Evolutionary conservation across 2,113 vertebrate genomes (phyloP).

Genomic region (Grammomys surdaster): DNA sequence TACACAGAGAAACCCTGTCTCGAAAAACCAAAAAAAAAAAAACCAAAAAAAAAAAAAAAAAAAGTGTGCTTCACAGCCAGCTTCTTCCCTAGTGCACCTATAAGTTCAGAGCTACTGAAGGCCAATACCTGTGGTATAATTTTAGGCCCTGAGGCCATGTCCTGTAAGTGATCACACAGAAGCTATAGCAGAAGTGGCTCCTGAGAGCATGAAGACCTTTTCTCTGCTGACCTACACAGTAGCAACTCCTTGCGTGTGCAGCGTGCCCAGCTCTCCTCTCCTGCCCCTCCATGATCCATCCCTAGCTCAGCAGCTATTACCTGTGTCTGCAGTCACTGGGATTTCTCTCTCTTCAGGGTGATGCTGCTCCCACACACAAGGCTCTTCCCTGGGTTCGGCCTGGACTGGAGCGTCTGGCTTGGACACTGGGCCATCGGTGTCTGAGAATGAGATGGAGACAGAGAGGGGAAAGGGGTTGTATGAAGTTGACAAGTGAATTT

Average conservation of each 20-base stretch:
- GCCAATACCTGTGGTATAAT: fast-evolving
- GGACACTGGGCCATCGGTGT: conserved; percentile 70
- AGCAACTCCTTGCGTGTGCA: fast-evolving
- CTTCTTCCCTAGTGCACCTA: not conserved
- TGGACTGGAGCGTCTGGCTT: conserved; percentile 82
- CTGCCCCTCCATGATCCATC: not conserved
- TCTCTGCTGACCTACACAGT: fast-evolving
- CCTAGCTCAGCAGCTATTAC: conserved; percentile 66
- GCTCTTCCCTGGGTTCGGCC: conserved; percentile 79
- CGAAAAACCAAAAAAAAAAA: no score
- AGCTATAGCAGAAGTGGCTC: not conserved
- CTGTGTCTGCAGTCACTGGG: conserved; percentile 80
- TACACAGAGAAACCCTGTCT: no score
- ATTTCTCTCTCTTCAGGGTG: conserved; percentile 85
- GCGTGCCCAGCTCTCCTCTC: not conserved
- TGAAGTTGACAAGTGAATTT: not conserved
- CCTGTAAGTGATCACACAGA: not conserved
- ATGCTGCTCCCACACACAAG: conserved; percentile 84
- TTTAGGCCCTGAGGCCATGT: not conserved
- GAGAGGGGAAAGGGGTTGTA: not conserved
- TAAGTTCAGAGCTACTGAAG: not conserved
- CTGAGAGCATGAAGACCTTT: not conserved
- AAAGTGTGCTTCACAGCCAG: no score
- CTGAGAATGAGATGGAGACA: not conserved
- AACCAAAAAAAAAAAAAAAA: no score